Conservation (phyloP, 35 echinoderm and acorn worm species). For the Hemicentrotus pulcherrimus region DNA sequence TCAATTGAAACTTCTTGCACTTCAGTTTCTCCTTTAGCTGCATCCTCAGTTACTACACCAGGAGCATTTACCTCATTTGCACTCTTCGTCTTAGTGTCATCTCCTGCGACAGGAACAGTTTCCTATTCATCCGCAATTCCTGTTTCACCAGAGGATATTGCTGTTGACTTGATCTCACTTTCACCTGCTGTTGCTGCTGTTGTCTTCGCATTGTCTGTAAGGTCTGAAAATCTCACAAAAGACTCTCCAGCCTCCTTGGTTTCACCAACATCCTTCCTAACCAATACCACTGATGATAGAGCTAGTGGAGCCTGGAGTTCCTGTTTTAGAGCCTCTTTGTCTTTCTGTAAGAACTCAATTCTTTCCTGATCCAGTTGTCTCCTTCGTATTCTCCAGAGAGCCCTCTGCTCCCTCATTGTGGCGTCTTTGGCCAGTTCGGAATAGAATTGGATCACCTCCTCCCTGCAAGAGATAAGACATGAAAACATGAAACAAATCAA, state of each 20-base stretch:
- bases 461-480: constrained; percentile 64
- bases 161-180: not conserved
- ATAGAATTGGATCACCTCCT: constrained; percentile 89
- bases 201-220: not conserved
- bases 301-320: not conserved
- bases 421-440: constrained; percentile 78
- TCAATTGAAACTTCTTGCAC: not conserved
- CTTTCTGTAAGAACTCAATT: constrained; percentile 57
- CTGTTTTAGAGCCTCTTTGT: constrained; percentile 56
- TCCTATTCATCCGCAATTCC: not conserved
- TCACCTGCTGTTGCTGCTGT: not conserved
- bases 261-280: not conserved
- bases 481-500: not conserved
- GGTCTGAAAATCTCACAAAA: not conserved
- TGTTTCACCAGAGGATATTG: not conserved
- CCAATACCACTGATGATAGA: not conserved
- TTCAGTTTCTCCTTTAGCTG: not conserved
- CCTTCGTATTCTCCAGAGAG: constrained; percentile 77
- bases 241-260: not conserved
- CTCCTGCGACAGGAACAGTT: not conserved
- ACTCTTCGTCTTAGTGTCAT: not conserved
- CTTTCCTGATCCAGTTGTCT: constrained; percentile 71
- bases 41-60: not conserved
- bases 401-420: constrained; percentile 64
- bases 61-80: not conserved